Base-by-base conservation (phyloP, 2,888 invertebrate genomes). In the Eupithecia exiguata region DNA sequence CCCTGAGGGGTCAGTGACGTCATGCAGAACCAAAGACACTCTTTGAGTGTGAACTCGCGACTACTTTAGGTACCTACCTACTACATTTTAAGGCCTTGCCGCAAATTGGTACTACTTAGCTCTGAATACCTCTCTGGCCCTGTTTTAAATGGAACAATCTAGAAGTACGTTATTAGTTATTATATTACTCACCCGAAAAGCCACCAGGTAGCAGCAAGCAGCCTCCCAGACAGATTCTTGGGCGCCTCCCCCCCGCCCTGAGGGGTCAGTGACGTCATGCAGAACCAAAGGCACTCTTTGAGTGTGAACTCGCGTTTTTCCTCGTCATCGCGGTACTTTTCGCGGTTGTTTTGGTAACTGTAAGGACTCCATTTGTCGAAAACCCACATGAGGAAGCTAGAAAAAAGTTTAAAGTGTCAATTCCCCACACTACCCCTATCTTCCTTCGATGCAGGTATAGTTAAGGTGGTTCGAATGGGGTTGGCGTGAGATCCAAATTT, bases 141-240 rank as follows among this genome's bases (percentile, higher is more conserved):
- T 62, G 35, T 62, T n/a, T 38, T 35, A 62, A 62, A 65, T 65
- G 65, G 38, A 38, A 65, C 30, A 43, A 46, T 68, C 68, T 68
- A 30, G 68, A 46, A 68, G 38, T 70, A 21, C 21, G 21, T 46
- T 46, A 46, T 40, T 43, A 4, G 21, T 46, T 46, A 46, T 40
- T 43, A 4, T 43, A 40, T 62, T 36, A 68, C 72, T 74, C 62
- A 74, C 96, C 99, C 99, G 91, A 99, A 99, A 36, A 99, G 94
- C 99, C 99, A 99, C 99, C 99, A 99, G 0, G 99, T 99, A 2
- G 99, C 99, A 0, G 99, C 99, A 0, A 99, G 97, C 16, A 99
- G 93, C 69, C 99, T 95, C 0, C 99, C 99, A 0, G 99, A 99
- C 0, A 99, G 95, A 90, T 99, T 99, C 89, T 99, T 98, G 0